Base-by-base conservation (phyloP, 2,888 invertebrate species). In the Euphydryas editha region DNA sequence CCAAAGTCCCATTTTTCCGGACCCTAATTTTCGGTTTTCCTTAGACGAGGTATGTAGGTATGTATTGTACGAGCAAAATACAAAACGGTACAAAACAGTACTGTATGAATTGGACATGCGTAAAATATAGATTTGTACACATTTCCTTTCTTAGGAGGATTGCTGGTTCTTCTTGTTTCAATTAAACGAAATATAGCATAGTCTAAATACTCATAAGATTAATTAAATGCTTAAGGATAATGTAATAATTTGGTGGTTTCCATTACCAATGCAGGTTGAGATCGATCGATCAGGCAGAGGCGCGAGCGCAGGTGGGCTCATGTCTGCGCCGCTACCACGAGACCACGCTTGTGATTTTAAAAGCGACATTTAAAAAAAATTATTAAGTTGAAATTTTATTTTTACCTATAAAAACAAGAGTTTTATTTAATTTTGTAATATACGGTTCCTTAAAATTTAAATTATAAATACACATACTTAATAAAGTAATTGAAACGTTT, bases 261-360 rank as follows among this genome's bases (percentile, higher is more conserved):
- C 46, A 65, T 65, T 49, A 68, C 59, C 11, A 36, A 46, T 37
- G 73, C 69, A 78, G 39, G 37, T n/a, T 57, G 15, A 47, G 17
- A n/a, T 17, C 49, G 47, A 59, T 59, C 59, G 59, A 30, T 57
- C 57, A 57, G 47, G 17, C 47, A 84, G 83, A 64, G 65, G 82
- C 84, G 85, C 83, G 64, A 65, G 82, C 84, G 88, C 88, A 86
- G 86, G 85, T 85, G 83, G 79, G 78, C 79, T 21, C 24, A 51
- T 46, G 56, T 68, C 44, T 67, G 10, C 8, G 47, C 63, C 47
- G 49, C 47, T 59, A 69, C 57, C 44, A 64, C 11, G n/a, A 17
- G 4, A 17, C 11, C 18, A 54, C 5, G 18, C 21, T 59, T 46
- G 21, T 18, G 13, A 44, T 13, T 42, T 21, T 44, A 6, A 3